Conservation (phyloP, 2,888 invertebrate genomes). For the Amphipyra tragopoginis region DNA sequence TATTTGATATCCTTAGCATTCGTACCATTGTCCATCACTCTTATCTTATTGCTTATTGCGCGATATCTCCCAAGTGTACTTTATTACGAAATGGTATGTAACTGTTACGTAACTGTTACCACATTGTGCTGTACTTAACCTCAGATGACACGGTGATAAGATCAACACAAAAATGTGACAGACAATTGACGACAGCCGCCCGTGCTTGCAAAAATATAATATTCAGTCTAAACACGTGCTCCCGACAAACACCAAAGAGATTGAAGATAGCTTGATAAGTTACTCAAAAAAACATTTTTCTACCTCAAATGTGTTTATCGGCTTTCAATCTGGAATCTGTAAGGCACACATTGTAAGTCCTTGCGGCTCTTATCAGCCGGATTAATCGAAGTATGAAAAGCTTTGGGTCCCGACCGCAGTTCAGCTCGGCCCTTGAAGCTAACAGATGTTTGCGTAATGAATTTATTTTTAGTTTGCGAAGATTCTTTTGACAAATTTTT, state of each 20-base stretch:
- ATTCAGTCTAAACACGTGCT: slow-evolving; percentile 86
- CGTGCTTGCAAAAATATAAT: slow-evolving; percentile 75
- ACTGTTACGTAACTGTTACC: slow-evolving; percentile 57
- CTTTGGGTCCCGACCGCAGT: slow-evolving; percentile 77
- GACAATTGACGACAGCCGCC: slow-evolving; percentile 74
- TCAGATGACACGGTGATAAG: slow-evolving; percentile 69
- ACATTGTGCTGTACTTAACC: slow-evolving; percentile 64
- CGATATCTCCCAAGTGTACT: slow-evolving; percentile 46
- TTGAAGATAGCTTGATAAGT: slow-evolving; percentile 77
- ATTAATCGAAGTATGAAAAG: slow-evolving; percentile 82
- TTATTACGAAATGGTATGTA: slow-evolving; percentile 55
- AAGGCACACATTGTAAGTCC: slow-evolving; percentile 86
- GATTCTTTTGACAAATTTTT: slow-evolving; percentile 55
- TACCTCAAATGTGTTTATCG: slow-evolving; percentile 85
- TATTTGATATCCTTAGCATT: slow-evolving; percentile 37
- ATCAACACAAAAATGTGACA: slow-evolving; percentile 70
- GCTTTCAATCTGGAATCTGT: slow-evolving; percentile 87
- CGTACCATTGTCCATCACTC: slow-evolving; percentile 29
- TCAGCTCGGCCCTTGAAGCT: slow-evolving; percentile 72
- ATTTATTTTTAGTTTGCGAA: slow-evolving; percentile 51
- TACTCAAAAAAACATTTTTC: slow-evolving; percentile 77
- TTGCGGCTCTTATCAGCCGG: slow-evolving; percentile 82
- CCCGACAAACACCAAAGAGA: slow-evolving; percentile 65
- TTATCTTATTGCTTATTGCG: slow-evolving; percentile 44
- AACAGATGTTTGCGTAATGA: slow-evolving; percentile 68